A percentile compares a stretch with the other conserved stretches of the same genome.
These are phyloP conservation scores for Temnothorax ravouxi DNA, from an alignment of 2,888 invertebrate species.

Conservation along the genomic window DNA sequence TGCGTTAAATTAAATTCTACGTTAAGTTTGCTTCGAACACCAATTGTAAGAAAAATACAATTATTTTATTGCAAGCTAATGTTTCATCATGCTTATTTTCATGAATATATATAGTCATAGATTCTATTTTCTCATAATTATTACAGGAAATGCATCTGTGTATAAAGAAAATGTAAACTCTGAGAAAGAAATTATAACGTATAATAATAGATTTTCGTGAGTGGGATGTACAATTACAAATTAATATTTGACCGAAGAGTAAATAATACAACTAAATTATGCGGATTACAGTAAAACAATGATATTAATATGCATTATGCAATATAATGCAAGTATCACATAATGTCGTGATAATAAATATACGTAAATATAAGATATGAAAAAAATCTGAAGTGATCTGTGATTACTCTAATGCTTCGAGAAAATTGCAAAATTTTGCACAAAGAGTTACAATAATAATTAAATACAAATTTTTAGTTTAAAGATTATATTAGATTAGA, in stretches of 20 bases:
- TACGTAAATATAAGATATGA: not conserved
- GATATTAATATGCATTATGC: slow-evolving; percentile 13
- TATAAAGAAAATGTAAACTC: slow-evolving; percentile 54
- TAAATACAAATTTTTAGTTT: not conserved
- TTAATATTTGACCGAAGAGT: slow-evolving; percentile 40
- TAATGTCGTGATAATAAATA: not conserved
- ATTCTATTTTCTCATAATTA: slow-evolving; percentile 52
- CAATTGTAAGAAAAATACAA: not conserved
- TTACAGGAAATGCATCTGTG: not conserved
- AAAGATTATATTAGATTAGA: not conserved
- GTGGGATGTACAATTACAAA: slow-evolving; percentile 53
- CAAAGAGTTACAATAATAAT: not conserved
- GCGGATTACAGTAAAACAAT: slow-evolving; percentile 48
- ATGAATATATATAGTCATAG: slow-evolving; percentile 23
- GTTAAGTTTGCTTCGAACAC: not conserved
- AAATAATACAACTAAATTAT: slow-evolving; percentile 60
- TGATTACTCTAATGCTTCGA: not conserved
- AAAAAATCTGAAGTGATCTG: too few relatives aligned
- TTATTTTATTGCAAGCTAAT: not conserved
- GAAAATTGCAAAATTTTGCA: not conserved
- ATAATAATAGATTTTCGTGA: slow-evolving; percentile 60
- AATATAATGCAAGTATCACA: not conserved
- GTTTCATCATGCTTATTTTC: not conserved
- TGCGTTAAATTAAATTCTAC: slow-evolving; percentile 14
- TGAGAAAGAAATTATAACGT: slow-evolving; percentile 54